Conservation (phyloP, 2,888 invertebrate genomes). For the Brenthis ino region DNA sequence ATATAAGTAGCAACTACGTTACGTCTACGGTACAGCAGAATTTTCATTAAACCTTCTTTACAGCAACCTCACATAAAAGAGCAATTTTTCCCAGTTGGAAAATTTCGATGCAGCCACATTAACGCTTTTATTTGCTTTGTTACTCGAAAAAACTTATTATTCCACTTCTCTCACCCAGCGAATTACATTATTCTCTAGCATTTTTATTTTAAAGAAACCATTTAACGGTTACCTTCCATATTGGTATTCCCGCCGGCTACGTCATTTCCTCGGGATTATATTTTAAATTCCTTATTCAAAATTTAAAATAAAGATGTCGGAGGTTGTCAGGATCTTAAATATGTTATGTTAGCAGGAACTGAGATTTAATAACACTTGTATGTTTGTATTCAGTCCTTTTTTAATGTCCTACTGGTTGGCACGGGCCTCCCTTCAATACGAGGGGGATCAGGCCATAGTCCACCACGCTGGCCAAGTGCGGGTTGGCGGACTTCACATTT, state of each 20-base stretch:
- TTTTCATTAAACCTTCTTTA: slow-evolving; percentile 78
- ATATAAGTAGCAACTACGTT: slow-evolving; percentile 35
- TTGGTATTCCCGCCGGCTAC: slow-evolving; percentile 34
- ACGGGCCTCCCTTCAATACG: too few species aligned
- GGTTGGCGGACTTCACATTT: too few species aligned
- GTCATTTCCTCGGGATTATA: slow-evolving; percentile 30
- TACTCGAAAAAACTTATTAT: slow-evolving; percentile 77
- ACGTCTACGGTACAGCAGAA: slow-evolving; percentile 50
- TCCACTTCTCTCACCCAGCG: slow-evolving; percentile 69
- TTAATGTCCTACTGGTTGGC: too few species aligned
- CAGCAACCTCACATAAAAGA: slow-evolving; percentile 72
- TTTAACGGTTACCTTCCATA: slow-evolving; percentile 44
- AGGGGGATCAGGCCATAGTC: too few species aligned
- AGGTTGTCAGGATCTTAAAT: slow-evolving; percentile 15
- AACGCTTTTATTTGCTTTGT: slow-evolving; percentile 75
- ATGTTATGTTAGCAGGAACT: slow-evolving; percentile 3
- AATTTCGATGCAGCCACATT: slow-evolving; percentile 79
- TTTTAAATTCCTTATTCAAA: slow-evolving; percentile 30
- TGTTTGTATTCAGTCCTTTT: too few species aligned
- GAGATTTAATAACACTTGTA: slow-evolving; percentile 3
- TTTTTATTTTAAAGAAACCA: slow-evolving; percentile 62
- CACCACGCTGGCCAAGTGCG: too few species aligned
- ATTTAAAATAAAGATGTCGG: slow-evolving; percentile 23
- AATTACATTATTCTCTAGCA: slow-evolving; percentile 72
- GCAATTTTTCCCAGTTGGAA: slow-evolving; percentile 74